phyloP scores from a whole-genome alignment of 2,888 invertebrate species.

The Thera obeliscata region DNA sequence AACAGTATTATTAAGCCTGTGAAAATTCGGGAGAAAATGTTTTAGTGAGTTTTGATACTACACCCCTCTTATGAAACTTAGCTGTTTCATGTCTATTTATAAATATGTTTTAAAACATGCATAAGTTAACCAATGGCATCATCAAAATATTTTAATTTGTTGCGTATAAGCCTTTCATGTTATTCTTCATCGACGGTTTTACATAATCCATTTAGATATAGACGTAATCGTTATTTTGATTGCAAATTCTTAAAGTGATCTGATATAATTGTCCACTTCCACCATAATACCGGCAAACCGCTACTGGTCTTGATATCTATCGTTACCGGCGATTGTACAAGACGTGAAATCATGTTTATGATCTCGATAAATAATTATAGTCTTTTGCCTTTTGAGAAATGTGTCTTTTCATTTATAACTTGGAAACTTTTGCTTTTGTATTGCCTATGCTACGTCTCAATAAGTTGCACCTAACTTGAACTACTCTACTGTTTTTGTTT shows the following conservation, averaged over 20 bases:
- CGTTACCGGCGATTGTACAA: constrained; percentile 36
- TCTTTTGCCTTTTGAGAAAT: constrained; percentile 24
- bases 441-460: too few relatives aligned
- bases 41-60: too few relatives aligned
- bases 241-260: constrained; percentile 23
- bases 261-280: constrained; percentile 28
- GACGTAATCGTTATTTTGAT: constrained; percentile 21
- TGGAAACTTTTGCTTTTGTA: too few relatives aligned
- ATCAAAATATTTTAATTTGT: constrained; percentile 1
- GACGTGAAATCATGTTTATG: constrained; percentile 37
- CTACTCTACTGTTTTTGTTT: too few relatives aligned
- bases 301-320: constrained; percentile 37
- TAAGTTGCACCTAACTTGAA: too few relatives aligned
- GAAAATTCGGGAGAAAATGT: too few relatives aligned
- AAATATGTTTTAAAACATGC: not conserved
- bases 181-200: not conserved
- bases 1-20: too few relatives aligned
- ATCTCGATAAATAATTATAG: constrained; percentile 29
- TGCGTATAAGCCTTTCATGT: constrained; percentile 5
- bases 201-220: constrained; percentile 17
- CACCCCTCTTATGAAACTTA: too few relatives aligned
- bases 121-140: not conserved
- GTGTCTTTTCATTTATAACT: not conserved
- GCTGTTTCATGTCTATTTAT: too few relatives aligned
- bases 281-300: constrained; percentile 24